phyloP scores from a whole-genome alignment of 2,113 vertebrate species.

The Periophthalmodon schlosseri region DNA sequence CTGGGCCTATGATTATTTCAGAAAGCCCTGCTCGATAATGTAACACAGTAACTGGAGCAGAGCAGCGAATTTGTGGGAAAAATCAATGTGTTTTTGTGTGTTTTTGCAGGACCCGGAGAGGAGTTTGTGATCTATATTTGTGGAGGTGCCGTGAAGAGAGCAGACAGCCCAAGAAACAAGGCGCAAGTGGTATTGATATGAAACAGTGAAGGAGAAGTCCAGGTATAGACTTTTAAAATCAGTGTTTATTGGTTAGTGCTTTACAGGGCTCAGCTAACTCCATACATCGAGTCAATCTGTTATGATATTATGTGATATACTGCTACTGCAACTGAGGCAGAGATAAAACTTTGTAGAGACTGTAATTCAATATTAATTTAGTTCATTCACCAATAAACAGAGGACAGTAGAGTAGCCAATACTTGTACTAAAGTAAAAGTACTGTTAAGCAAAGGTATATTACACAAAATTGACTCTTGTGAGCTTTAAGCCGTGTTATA shows the following conservation, averaged over 20 bases:
- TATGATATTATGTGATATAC: neutral
- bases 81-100: slow-evolving; percentile 3
- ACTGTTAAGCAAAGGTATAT: too few relatives aligned
- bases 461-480: too few relatives aligned
- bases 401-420: too few relatives aligned
- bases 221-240: neutral
- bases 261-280: neutral
- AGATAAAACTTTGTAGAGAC: neutral
- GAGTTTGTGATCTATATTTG: slow-evolving; percentile 6
- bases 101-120: neutral
- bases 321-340: neutral
- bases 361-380: neutral
- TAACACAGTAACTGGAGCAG: neutral
- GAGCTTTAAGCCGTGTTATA: too few relatives aligned
- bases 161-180: neutral
- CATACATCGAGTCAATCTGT: neutral
- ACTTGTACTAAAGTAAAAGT: neutral
- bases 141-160: slow-evolving; percentile 1
- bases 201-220: neutral
- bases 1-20: neutral
- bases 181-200: neutral
- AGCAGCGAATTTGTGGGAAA: slow-evolving; percentile 2
- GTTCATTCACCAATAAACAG: neutral
- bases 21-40: neutral
- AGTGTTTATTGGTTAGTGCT: neutral